A percentile compares a stretch with the other conserved stretches of the same genome.
Evolutionary conservation across 92 coral and sea anemone species (phyloP).

Genomic region (Umimayanthus kanabou): DNA sequence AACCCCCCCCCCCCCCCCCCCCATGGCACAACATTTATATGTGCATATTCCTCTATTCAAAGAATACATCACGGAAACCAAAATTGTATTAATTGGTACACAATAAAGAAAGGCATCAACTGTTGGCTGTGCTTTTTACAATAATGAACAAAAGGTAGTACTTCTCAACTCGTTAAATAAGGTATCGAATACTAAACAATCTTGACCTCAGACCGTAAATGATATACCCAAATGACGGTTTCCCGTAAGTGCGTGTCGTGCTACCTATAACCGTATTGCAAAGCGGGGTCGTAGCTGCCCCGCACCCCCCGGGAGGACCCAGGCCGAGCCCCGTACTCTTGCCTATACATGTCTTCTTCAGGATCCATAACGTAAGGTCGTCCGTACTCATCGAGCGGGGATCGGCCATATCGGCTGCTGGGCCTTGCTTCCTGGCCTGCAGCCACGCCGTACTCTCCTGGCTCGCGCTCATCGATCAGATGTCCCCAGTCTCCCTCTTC

Average conservation of each 20-base stretch:
- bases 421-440: slow-evolving; percentile 80
- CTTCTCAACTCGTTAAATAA: background rate
- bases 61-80: too few species aligned
- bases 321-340: slow-evolving; percentile 62
- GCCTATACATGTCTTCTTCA: slow-evolving; percentile 68
- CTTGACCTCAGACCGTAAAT: too few species aligned
- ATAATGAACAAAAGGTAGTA: background rate
- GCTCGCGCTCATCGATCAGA: slow-evolving; percentile 64
- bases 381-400: slow-evolving; percentile 80
- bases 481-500: slow-evolving; percentile 83
- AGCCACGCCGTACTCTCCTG: slow-evolving; percentile 54
- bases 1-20: too few species aligned
- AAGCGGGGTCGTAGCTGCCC: slow-evolving; percentile 51
- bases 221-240: too few species aligned
- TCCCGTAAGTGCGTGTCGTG: background rate
- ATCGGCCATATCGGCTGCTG: slow-evolving; percentile 82
- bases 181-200: background rate
- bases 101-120: too few species aligned
- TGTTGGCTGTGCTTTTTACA: background rate
- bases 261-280: slow-evolving; percentile 78
- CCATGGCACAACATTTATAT: too few species aligned
- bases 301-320: slow-evolving; percentile 67
- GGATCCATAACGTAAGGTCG: slow-evolving; percentile 46
- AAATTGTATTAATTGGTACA: too few species aligned
- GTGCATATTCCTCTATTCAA: too few species aligned